Evolutionary conservation across 2,888 invertebrate species (phyloP), one percentile per base, ranked within the genome.

Genomic region (Melanostoma mellinum): DNA sequence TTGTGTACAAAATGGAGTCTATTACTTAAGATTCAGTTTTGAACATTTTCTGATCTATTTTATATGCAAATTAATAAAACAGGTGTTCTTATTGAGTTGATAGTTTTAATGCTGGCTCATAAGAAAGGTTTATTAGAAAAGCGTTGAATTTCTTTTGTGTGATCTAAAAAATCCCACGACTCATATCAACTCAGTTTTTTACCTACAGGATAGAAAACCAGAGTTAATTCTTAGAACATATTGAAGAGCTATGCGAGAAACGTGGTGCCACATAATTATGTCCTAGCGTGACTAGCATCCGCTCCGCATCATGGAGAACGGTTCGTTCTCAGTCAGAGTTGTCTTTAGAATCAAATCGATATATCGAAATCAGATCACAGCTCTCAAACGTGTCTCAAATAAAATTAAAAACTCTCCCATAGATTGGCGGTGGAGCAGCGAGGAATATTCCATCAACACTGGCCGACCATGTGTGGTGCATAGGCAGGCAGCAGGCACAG

Each of bases 331-430:
- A 10, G 50, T 40, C 2, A n/a, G 8, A n/a, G 5, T n/a, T 74
- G 56, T 40, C 44, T 60, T 63, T 71, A 52, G 63, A 74, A 68
- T 79, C 68, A 71, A 71, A 81, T 81, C 69, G 53, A 72, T 72
- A 60, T 72, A 55, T 56, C 68, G 42, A 81, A 81, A 81, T 67
- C 77, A 81, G 80, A 61, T 75, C 53, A 71, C 58, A 63, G 46
- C 63, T 38, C 46, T 52, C 3, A 8, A 53, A 67, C 71, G 76
- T 76, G 71, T 55, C 40, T 71, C 58, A 79, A 68, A 79, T 73
- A 60, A 77, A 56, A 60, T 80, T 46, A 81, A 40, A 40, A 35
- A 38, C n/a, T 38, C 9, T 6, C 33, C 20, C 46, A 69, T 56
- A 56, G 56, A 56, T 9, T 33, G 36, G 44, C 44, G 6, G 35